phyloP scores from a whole-genome alignment of 2,113 vertebrate species.

The Prionailurus bengalensis region DNA sequence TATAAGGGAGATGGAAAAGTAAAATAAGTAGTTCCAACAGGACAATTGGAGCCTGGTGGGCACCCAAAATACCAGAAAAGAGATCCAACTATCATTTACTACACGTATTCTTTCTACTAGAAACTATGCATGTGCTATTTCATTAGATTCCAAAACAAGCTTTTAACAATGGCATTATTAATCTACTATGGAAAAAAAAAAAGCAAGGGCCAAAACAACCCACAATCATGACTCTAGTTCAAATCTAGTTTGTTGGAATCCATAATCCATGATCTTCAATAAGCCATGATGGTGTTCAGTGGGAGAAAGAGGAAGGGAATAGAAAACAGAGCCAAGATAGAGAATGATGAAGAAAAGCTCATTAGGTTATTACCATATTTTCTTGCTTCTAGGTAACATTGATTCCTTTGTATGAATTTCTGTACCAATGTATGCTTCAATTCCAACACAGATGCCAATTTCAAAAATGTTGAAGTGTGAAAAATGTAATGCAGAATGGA shows the following conservation, averaged over 20 bases:
- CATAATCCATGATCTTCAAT: background rate
- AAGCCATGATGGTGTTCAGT: background rate
- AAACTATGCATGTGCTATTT: background rate
- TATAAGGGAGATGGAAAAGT: background rate
- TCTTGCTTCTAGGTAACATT: background rate
- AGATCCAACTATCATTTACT: background rate
- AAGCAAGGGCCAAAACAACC: background rate
- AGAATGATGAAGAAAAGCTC: background rate
- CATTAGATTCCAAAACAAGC: background rate
- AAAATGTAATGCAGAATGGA: background rate
- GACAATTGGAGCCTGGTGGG: background rate
- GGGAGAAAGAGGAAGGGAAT: background rate
- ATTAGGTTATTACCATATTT: background rate
- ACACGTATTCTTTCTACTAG: background rate
- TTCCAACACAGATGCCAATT: slow-evolving; percentile 6
- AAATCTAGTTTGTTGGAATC: background rate
- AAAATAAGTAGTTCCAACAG: background rate
- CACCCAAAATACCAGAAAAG: background rate
- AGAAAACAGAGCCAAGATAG: background rate
- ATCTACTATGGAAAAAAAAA: background rate
- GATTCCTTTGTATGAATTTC: background rate
- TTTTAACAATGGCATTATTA: background rate
- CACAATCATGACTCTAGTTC: background rate
- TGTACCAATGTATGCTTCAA: background rate
- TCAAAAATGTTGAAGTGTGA: background rate